Conservation (phyloP, 2,888 invertebrate species). For the Tipula vernalis region DNA sequence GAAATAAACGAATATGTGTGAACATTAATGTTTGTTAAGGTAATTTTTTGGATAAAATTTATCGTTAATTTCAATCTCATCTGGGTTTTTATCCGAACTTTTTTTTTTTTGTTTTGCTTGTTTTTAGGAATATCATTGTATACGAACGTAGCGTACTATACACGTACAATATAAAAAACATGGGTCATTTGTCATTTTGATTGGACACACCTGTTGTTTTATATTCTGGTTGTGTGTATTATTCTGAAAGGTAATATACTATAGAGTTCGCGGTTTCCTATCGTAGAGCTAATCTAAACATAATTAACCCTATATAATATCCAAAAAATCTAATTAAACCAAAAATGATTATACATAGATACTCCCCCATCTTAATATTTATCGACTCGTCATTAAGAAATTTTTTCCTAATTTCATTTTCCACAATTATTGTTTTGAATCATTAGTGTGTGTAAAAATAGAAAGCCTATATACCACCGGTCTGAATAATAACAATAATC, state of each 20-base stretch:
- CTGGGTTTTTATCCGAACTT: not conserved
- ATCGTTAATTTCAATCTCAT: not conserved
- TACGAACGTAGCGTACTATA: not conserved
- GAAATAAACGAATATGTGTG: not conserved
- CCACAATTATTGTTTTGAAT: not conserved
- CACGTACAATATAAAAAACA: not conserved
- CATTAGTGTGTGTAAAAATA: not conserved
- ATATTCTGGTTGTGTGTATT: not conserved
- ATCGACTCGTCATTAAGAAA: not conserved
- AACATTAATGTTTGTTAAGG: not conserved
- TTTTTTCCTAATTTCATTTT: not conserved
- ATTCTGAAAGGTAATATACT: not conserved
- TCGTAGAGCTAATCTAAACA: not conserved
- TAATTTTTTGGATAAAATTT: not conserved
- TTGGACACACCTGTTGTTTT: slow-evolving; percentile 6
- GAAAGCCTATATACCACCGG: not conserved
- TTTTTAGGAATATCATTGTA: not conserved
- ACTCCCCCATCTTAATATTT: not conserved
- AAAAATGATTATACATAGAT: not conserved
- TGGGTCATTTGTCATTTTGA: slow-evolving; percentile 8
- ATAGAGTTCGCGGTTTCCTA: not conserved
- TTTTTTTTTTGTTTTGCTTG: not conserved
- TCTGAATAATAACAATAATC: not conserved
- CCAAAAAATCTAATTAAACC: not conserved
- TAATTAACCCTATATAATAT: not conserved